phyloP scores from a whole-genome alignment of 1,140 invertebrate species.

The Diachasmimorpha longicaudata region DNA sequence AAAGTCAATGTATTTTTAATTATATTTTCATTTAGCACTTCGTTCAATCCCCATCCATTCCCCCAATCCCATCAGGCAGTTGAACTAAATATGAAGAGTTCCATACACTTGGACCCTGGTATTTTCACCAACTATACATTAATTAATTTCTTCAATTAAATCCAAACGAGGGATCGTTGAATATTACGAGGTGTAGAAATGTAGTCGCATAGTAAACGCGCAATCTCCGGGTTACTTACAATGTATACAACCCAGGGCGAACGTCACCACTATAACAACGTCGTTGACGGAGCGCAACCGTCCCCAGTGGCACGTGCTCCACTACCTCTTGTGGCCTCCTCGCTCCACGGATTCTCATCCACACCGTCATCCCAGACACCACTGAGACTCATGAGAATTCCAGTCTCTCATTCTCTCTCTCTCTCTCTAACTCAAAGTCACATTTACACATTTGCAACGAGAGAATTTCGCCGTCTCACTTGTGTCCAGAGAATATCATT shows the following conservation, averaged over 20 bases:
- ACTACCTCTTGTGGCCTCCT: background rate
- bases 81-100: background rate
- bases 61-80: background rate
- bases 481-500: background rate
- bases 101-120: background rate
- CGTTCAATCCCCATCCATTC: no score
- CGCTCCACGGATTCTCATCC: background rate
- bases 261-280: constrained; percentile 13
- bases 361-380: background rate
- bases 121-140: constrained; percentile 12
- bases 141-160: constrained; percentile 36
- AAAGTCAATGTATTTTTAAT: background rate
- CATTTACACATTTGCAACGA: background rate
- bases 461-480: background rate
- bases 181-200: constrained; percentile 3
- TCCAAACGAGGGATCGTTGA: background rate
- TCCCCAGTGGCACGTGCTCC: constrained; percentile 18
- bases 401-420: background rate
- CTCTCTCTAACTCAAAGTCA: background rate
- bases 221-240: constrained; percentile 21
- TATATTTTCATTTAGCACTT: background rate
- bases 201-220: constrained; percentile 17
- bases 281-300: background rate
- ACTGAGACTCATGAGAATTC: background rate
- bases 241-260: constrained; percentile 10